phyloP scores from a whole-genome alignment of 2,888 invertebrate species.

The Entomobrya multifasciata region DNA sequence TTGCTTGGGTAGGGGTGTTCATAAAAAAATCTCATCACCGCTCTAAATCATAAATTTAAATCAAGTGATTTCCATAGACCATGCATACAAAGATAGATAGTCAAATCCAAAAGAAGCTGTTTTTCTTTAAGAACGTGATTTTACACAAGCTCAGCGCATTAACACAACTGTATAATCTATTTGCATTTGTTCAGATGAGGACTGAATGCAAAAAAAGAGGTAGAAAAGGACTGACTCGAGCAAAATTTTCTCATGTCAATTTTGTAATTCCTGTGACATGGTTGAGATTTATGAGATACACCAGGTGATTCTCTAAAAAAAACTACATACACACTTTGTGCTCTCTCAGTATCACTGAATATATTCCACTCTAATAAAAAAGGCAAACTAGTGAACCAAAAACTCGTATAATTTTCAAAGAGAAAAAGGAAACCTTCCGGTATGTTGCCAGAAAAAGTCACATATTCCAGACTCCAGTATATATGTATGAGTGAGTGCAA shows the following conservation, averaged over 20 bases:
- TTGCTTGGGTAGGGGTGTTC: too few relatives aligned
- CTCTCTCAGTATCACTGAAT: not conserved
- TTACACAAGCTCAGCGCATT: not conserved
- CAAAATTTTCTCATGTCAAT: constrained; percentile 10
- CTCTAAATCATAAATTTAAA: too few relatives aligned
- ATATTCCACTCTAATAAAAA: not conserved
- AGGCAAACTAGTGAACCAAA: not conserved
- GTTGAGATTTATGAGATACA: constrained; percentile 45
- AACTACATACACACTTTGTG: too few relatives aligned
- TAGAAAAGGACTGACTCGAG: not conserved
- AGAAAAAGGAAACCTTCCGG: not conserved
- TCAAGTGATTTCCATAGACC: too few relatives aligned
- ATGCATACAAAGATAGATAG: too few relatives aligned
- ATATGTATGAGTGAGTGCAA: not conserved
- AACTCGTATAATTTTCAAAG: too few relatives aligned
- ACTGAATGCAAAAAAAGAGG: not conserved
- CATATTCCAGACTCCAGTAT: not conserved
- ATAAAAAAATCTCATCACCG: too few relatives aligned
- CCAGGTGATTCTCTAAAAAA: constrained; percentile 41
- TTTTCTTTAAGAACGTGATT: constrained; percentile 20
- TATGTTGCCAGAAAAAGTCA: not conserved
- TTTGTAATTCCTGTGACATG: constrained; percentile 35
- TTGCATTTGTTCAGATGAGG: not conserved
- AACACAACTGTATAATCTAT: not conserved
- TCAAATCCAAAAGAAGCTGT: too few relatives aligned